phyloP scores from a whole-genome alignment of 1,140 invertebrate species.

The Hetaerina americana region DNA sequence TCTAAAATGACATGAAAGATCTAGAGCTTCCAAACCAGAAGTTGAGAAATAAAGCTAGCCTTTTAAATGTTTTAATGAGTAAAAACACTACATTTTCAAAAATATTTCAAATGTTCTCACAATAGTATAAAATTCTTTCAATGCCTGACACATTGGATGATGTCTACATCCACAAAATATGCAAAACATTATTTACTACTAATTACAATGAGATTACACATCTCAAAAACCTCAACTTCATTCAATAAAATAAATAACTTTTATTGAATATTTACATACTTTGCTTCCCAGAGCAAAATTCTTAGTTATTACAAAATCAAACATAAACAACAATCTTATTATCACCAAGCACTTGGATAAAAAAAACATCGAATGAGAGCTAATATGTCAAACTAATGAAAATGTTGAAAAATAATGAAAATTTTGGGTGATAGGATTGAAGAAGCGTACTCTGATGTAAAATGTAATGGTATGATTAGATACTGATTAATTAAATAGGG shows the following conservation, averaged over 20 bases:
- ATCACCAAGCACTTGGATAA: background rate
- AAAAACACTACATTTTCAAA: conserved; percentile 1
- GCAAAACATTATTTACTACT: too few species aligned
- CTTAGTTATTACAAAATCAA: background rate
- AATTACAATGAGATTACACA: background rate
- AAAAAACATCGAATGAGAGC: background rate
- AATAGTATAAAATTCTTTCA: background rate
- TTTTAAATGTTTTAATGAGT: background rate
- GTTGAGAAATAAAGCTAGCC: background rate
- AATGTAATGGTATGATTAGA: too few species aligned
- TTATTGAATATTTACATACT: background rate
- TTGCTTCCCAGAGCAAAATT: background rate
- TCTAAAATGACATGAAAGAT: background rate
- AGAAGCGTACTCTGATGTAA: background rate
- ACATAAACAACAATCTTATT: background rate
- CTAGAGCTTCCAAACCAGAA: background rate
- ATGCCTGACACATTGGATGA: background rate
- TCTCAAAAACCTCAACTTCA: background rate
- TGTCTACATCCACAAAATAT: background rate
- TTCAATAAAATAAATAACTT: background rate
- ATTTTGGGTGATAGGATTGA: background rate
- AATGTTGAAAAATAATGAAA: background rate
- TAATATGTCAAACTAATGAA: background rate
- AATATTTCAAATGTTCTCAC: background rate
- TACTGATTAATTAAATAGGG: background rate